These are phyloP conservation scores for Sturnus vulgaris DNA, from an alignment of 2,113 vertebrate genomes.

Conservation along the genomic window DNA sequence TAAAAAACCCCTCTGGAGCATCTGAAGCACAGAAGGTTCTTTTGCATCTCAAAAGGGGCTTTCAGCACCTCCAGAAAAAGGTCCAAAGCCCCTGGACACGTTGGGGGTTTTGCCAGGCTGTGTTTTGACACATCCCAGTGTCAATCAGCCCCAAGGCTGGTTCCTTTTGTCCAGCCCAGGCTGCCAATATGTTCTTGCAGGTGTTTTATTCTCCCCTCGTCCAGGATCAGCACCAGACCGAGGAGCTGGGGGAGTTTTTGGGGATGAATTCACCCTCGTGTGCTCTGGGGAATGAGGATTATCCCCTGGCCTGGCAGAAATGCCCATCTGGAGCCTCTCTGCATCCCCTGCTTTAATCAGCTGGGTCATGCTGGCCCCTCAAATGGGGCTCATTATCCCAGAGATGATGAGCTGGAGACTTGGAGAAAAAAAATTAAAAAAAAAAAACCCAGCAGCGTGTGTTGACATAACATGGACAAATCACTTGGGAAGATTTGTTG, in stretches of 20 bases:
- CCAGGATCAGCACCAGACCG: not conserved
- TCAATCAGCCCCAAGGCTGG: not conserved
- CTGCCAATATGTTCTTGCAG: not conserved
- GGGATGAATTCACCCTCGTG: not conserved
- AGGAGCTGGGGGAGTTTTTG: rapidly evolving
- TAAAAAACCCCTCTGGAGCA: not conserved
- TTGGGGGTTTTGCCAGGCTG: not conserved
- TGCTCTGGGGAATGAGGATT: not conserved
- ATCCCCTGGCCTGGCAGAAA: not conserved
- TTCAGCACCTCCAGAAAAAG: not conserved
- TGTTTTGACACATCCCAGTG: not conserved
- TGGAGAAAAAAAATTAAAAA: rapidly evolving
- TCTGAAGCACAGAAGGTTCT: not conserved
- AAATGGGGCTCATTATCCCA: not conserved
- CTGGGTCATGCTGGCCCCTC: not conserved
- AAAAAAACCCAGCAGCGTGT: not conserved
- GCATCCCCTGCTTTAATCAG: not conserved
- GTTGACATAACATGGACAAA: not conserved
- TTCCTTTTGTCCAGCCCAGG: not conserved
- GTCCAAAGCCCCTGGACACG: not conserved
- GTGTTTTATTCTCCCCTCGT: not conserved
- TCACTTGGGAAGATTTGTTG: not conserved
- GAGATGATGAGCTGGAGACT: not conserved
- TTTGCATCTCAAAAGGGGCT: slow-evolving; percentile 18
- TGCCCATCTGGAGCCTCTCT: not conserved